Base-by-base conservation (phyloP, 1,140 invertebrate genomes). In the Tribolium madens region DNA sequence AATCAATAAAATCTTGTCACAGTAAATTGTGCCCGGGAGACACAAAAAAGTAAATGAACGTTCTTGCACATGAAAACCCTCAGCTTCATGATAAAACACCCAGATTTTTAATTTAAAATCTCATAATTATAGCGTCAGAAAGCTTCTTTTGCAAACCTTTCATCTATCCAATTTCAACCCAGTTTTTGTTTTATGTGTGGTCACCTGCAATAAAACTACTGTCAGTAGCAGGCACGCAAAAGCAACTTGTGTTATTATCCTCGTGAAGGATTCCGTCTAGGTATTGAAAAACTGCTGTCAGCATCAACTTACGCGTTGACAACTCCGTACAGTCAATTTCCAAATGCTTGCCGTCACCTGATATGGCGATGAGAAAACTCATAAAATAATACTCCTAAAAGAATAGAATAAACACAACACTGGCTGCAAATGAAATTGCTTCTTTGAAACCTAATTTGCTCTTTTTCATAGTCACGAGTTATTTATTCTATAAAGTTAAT, bases 1-100 rank as follows among this genome's bases (percentile, higher is more conserved):
- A 72, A 72, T 72, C 70, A 72, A 72, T 71, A 71, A 71, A 64
- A 71, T 72, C 46, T 72, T 72, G 70, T 72, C 70, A 72, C 47
- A 47, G 69, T 64, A 64, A 64, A 64, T 64, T 64, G 57, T 64
- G 26, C 57, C 57, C 57, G 57, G 57, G 57, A 64, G 57, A 64
- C 57, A 12, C 57, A 64, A 64, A 64, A 64, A 64, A 64, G 7
- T 33, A 64, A 64, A 64, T 14, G 57, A 64, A 64, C 57, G 57
- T 64, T 64, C 57, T 64, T 64, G 57, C 57, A 33, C 57, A 31
- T 26, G 57, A 64, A 64, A 33, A 64, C 52, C n/a, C 36, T 57
- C 15, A 21, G 4, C 17, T 12, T 7, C 3, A 15, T 15, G 50
- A 53, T 53, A 53, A 53, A 53, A 53, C 4, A 9, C 10, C 9